phyloP scores from a whole-genome alignment of 1,140 invertebrate genomes.

The Listronotus oregonensis region DNA sequence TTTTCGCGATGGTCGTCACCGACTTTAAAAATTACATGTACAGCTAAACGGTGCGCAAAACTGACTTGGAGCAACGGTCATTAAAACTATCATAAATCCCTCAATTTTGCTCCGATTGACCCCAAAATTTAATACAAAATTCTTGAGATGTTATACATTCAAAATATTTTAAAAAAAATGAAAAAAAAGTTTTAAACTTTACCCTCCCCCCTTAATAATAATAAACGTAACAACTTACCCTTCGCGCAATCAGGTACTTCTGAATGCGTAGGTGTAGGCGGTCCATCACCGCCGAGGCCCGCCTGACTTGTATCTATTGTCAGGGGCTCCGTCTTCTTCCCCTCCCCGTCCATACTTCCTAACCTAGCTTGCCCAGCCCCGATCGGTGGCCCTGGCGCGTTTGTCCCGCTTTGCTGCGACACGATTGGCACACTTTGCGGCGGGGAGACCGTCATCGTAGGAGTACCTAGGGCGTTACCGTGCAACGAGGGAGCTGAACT shows the following conservation, averaged over 20 bases:
- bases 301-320: conserved; percentile 60
- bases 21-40: no score
- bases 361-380: conserved; percentile 58
- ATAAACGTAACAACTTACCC: conserved; percentile 49
- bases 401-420: conserved; percentile 55
- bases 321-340: conserved; percentile 51
- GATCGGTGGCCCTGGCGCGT: conserved; percentile 61
- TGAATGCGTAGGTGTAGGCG: conserved; percentile 73
- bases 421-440: conserved; percentile 57
- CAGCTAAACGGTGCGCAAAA: no score
- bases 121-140: no score
- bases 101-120: no score
- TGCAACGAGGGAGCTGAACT: neutral
- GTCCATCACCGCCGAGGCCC: conserved; percentile 60
- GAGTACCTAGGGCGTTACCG: conserved; percentile 27
- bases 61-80: no score
- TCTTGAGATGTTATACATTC: no score
- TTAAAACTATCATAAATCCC: no score
- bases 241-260: conserved; percentile 68
- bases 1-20: no score
- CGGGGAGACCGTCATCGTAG: conserved; percentile 48
- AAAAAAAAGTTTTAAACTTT: no score
- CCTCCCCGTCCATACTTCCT: conserved; percentile 42
- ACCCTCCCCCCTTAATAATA: no score
- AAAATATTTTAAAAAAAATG: no score